phyloP scores from a whole-genome alignment of 2,113 vertebrate species.

The Emydocephalus ijimae region DNA sequence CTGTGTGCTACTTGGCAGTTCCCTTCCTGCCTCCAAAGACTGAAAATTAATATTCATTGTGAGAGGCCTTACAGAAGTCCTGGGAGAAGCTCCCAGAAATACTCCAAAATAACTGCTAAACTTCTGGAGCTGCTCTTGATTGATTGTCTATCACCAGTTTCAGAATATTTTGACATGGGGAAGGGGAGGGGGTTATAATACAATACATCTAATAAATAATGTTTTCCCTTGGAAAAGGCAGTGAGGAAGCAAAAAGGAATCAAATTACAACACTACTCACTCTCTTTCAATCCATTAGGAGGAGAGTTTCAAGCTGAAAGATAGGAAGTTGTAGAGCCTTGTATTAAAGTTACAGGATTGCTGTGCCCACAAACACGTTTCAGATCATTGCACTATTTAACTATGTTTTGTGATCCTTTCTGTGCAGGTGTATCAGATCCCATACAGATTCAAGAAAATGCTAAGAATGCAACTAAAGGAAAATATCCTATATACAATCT shows the following conservation, averaged over 20 bases:
- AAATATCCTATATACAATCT: slow-evolving; percentile 83
- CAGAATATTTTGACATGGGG: neutral
- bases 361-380: neutral
- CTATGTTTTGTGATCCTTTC: slow-evolving; percentile 20
- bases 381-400: neutral
- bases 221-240: neutral
- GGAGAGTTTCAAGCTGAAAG: neutral
- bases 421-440: slow-evolving; percentile 55
- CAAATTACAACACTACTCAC: neutral
- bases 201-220: neutral
- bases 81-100: no score
- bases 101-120: neutral
- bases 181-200: neutral
- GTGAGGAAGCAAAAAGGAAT: neutral
- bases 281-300: neutral
- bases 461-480: slow-evolving; percentile 68
- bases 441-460: slow-evolving; percentile 68
- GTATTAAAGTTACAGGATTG: neutral
- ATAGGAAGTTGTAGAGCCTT: neutral
- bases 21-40: neutral
- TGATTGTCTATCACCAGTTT: neutral
- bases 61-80: neutral
- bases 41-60: neutral
- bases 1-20: neutral
- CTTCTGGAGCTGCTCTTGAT: neutral